Base-by-base conservation (phyloP, 2,113 vertebrate species). In the Chelonoidis abingdonii region DNA sequence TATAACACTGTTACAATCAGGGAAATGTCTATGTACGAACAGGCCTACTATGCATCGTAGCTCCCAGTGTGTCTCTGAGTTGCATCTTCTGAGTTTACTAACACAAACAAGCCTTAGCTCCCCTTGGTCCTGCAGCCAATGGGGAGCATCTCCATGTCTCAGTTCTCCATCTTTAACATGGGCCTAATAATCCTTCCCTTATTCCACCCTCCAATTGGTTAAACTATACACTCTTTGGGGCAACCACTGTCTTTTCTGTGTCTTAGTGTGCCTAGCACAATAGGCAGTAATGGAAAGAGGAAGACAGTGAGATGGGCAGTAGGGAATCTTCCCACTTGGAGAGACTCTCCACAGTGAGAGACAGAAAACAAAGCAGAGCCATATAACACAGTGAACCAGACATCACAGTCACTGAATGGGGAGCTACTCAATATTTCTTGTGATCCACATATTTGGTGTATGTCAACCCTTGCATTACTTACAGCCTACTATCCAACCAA, bases 91-190 rank as follows among this genome's bases (percentile, higher is more conserved):
- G 86, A 79, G 87, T 95, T 97, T 86, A 95, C 57, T 96, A 94
- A 92, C 87, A 94, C 89, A 79, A 92, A 88, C 29, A 90, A 96
- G 94, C 78, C 89, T 92, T 92, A 94, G 93, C 88, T 90, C 90
- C 54, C 93, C 94, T 92, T 87, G 93, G 93, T 95, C 94, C 93
- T 82, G 21, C 89, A 97, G 87, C 31, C 92, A 93, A 90, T 95
- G 81, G 96, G 92, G 52, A 93, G 75, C 83, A 93, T 95, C 87
- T 88, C 57, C 14, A 1, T 94, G 96, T 72, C 95, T 97, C 84
- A 72, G 81, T 93, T 93, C 93, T 94, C 95, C 93, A 75, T 87
- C 41, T 47, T 78, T 78, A 78, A 78, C 22, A 16, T 47, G 24
- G 93, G 95, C 92, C n/a, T 38, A n/a, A 38, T 10, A 72, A 38